These are phyloP conservation scores for Orius laevigatus DNA, from an alignment of 1,140 invertebrate species.

Conservation along the genomic window DNA sequence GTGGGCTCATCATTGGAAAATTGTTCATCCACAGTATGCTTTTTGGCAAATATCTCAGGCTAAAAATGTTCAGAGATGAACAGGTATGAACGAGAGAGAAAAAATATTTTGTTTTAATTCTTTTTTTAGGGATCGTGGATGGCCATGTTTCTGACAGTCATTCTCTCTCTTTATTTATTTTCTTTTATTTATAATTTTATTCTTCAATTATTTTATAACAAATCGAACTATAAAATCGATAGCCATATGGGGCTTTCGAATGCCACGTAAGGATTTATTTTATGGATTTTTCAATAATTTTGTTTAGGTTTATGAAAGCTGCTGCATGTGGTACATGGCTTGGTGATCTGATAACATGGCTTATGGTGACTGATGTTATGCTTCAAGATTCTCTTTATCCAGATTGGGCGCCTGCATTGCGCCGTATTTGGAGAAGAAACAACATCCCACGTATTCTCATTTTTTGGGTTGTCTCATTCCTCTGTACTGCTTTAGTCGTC, in stretches of 20 bases:
- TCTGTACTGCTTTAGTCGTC: slow-evolving; percentile 32
- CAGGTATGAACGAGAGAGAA: slow-evolving; percentile 20
- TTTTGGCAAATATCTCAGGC: slow-evolving; percentile 29
- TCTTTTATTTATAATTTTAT: slow-evolving; percentile 35
- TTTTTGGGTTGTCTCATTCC: slow-evolving; percentile 33
- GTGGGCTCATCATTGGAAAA: slow-evolving; percentile 34
- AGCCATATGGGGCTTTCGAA: slow-evolving; percentile 26
- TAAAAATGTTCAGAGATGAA: slow-evolving; percentile 39
- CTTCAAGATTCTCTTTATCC: slow-evolving; percentile 39
- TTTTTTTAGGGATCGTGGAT: slow-evolving; percentile 34
- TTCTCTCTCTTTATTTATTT: slow-evolving; percentile 34
- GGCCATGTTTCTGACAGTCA: slow-evolving; percentile 34
- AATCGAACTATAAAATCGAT: slow-evolving; percentile 26
- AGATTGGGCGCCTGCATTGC: slow-evolving; percentile 28
- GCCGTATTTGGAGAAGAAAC: slow-evolving; percentile 29
- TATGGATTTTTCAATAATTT: not conserved
- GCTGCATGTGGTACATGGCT: slow-evolving; percentile 39
- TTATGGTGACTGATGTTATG: slow-evolving; percentile 41
- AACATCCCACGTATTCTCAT: slow-evolving; percentile 32
- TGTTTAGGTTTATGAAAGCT: slow-evolving; percentile 35
- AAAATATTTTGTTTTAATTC: not conserved
- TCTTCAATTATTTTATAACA: slow-evolving; percentile 27
- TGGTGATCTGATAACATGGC: slow-evolving; percentile 37
- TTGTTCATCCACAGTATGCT: slow-evolving; percentile 30
- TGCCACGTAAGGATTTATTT: slow-evolving; percentile 22